phyloP scores from a whole-genome alignment of 2,888 invertebrate genomes.

The Rotaria sp. region DNA sequence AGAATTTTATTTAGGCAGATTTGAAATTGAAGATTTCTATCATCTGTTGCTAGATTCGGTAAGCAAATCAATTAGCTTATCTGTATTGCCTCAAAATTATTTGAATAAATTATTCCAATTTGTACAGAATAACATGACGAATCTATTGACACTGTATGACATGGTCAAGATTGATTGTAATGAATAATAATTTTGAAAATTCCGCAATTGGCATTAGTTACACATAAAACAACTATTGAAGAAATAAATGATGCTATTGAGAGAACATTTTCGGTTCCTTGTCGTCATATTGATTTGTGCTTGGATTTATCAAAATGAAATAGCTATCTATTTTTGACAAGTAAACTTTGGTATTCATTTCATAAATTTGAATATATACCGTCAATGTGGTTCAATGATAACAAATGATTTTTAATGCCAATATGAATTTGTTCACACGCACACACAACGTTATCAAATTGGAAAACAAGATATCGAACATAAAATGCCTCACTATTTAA shows the following conservation, averaged over 20 bases:
- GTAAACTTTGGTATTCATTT: slow-evolving; percentile 43
- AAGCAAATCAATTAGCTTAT: no score
- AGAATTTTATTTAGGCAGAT: no score
- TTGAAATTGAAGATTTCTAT: no score
- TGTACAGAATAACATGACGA: no score
- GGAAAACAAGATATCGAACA: no score
- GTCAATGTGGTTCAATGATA: slow-evolving; percentile 44
- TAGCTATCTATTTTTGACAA: slow-evolving; percentile 54
- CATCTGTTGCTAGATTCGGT: no score
- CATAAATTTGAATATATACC: slow-evolving; percentile 42
- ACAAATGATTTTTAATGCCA: slow-evolving; percentile 45
- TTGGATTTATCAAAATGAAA: slow-evolving; percentile 62
- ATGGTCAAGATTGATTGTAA: slow-evolving; percentile 52
- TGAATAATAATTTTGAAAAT: slow-evolving; percentile 64
- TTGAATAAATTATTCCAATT: no score
- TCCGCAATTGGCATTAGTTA: slow-evolving; percentile 70
- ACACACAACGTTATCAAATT: no score
- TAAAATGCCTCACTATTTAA: no score
- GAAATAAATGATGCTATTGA: slow-evolving; percentile 41
- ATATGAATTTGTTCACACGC: no score
- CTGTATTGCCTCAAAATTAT: no score
- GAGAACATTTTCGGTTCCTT: slow-evolving; percentile 48
- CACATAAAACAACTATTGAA: slow-evolving; percentile 55
- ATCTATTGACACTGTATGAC: no score
- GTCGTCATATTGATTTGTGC: slow-evolving; percentile 73